Evolutionary conservation across 2,888 invertebrate species (phyloP).

Genomic region (Oegoconia quadripuncta): DNA sequence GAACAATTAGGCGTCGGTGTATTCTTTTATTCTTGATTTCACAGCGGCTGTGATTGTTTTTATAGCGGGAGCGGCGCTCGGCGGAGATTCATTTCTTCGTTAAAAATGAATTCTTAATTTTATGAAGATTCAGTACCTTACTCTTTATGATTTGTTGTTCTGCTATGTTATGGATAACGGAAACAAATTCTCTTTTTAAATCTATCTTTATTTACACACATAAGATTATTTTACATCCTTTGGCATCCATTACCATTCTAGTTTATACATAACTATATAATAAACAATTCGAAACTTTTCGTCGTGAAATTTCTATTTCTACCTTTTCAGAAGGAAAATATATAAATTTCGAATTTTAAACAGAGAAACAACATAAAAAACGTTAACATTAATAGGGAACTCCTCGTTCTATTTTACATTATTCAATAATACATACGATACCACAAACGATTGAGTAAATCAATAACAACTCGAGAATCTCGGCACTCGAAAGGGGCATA

Average conservation of each 20-base stretch:
- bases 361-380: too few species aligned
- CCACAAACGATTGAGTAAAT: constrained; percentile 58
- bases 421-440: constrained; percentile 26
- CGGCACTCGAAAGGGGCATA: constrained; percentile 67
- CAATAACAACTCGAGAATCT: constrained; percentile 58
- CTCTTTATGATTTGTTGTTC: constrained; percentile 51
- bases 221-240: too few species aligned
- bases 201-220: too few species aligned
- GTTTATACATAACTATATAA: too few species aligned
- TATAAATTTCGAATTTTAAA: too few species aligned
- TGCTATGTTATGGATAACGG: constrained; percentile 7
- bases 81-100: constrained; percentile 67
- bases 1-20: constrained; percentile 74
- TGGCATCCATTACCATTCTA: too few species aligned
- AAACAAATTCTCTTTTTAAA: constrained; percentile 16
- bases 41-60: constrained; percentile 68
- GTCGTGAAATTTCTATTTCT: too few species aligned
- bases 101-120: constrained; percentile 75
- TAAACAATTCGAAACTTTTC: too few species aligned
- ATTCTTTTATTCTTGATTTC: constrained; percentile 71
- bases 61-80: constrained; percentile 48
- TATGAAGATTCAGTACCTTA: constrained; percentile 65
- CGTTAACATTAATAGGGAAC: too few species aligned
- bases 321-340: too few species aligned
- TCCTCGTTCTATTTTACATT: too few species aligned